These are phyloP conservation scores for Hirundichthys speculiger DNA, from an alignment of 2,113 vertebrate species.

Conservation along the genomic window DNA sequence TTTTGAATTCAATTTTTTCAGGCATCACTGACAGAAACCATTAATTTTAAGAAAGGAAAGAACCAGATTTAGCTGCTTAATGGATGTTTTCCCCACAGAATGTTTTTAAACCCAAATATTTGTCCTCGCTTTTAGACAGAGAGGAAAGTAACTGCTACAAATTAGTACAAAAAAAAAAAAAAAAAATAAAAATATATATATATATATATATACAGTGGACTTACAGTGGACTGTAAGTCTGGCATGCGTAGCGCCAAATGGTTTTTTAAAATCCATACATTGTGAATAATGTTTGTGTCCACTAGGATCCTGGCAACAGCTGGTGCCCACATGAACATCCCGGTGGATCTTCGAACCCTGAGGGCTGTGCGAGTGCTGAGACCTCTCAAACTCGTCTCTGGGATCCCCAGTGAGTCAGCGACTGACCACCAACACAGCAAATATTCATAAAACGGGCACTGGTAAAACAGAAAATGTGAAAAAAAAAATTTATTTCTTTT, in stretches of 20 bases:
- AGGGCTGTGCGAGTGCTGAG: constrained; percentile 94
- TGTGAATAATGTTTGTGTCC: constrained; percentile 46
- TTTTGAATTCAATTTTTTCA: constrained; percentile 20
- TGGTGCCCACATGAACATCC: constrained; percentile 98
- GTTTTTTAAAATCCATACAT: not conserved
- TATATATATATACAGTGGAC: not conserved
- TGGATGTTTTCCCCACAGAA: constrained; percentile 27
- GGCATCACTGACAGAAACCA: constrained; percentile 15
- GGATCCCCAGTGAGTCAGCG: constrained; percentile 93
- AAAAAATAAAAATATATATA: too few relatives aligned
- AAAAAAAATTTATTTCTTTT: too few relatives aligned
- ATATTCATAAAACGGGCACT: not conserved
- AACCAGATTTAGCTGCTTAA: constrained; percentile 29
- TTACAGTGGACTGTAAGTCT: not conserved
- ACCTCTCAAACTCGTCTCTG: constrained; percentile 96
- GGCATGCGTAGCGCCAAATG: not conserved
- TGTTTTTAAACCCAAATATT: constrained; percentile 19
- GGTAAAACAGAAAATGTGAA: not conserved
- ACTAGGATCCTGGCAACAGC: constrained; percentile 94
- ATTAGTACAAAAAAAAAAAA: too few relatives aligned
- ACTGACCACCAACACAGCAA: constrained; percentile 8
- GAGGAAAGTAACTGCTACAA: constrained; percentile 2
- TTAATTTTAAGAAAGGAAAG: constrained; percentile 17
- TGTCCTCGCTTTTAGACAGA: constrained; percentile 17
- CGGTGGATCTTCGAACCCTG: constrained; percentile 94